A percentile compares a stretch with the other conserved stretches of the same genome.
Evolutionary conservation across 2,797 vertebrate species (phyloP).

Genomic region (Ctenochaetus hawaiiensis): DNA sequence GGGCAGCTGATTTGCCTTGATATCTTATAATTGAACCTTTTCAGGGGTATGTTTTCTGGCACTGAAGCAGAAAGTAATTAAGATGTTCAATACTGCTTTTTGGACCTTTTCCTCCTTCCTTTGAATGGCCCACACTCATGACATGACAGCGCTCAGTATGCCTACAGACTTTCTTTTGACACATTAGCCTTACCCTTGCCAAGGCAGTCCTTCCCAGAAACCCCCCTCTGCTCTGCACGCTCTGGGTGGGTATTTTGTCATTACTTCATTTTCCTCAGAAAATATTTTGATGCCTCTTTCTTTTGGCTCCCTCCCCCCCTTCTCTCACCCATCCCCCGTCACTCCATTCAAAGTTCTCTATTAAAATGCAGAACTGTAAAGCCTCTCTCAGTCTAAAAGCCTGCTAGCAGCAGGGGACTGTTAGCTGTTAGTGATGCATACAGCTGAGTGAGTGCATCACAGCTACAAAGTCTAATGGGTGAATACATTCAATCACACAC

Average conservation of each 20-base stretch:
- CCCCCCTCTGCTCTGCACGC: constrained; percentile 72
- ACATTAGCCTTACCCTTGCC: constrained; percentile 75
- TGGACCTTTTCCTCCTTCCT: constrained; percentile 76
- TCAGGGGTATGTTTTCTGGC: constrained; percentile 76
- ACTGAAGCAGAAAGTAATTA: constrained; percentile 81
- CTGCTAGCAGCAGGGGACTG: constrained; percentile 84
- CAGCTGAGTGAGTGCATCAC: constrained; percentile 85
- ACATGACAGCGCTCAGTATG: constrained; percentile 76
- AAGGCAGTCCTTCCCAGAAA: constrained; percentile 74
- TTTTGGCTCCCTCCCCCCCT: constrained; percentile 49
- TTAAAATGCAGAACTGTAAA: constrained; percentile 86
- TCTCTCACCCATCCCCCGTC: constrained; percentile 70
- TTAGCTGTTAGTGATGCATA: constrained; percentile 84
- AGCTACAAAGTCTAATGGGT: constrained; percentile 84
- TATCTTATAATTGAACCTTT: constrained; percentile 82
- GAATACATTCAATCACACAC: constrained; percentile 84
- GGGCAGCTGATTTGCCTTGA: constrained; percentile 80
- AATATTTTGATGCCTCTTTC: constrained; percentile 86
- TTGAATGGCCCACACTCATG: constrained; percentile 76
- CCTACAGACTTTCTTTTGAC: constrained; percentile 80
- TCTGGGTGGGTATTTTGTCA: constrained; percentile 84
- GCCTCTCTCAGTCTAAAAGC: constrained; percentile 83
- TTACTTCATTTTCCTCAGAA: constrained; percentile 82
- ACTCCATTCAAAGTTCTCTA: constrained; percentile 83
- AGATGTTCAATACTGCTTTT: constrained; percentile 79